Evolutionary conservation across 2,797 vertebrate genomes (phyloP).

Genomic region (Lutjanus campechanus): DNA sequence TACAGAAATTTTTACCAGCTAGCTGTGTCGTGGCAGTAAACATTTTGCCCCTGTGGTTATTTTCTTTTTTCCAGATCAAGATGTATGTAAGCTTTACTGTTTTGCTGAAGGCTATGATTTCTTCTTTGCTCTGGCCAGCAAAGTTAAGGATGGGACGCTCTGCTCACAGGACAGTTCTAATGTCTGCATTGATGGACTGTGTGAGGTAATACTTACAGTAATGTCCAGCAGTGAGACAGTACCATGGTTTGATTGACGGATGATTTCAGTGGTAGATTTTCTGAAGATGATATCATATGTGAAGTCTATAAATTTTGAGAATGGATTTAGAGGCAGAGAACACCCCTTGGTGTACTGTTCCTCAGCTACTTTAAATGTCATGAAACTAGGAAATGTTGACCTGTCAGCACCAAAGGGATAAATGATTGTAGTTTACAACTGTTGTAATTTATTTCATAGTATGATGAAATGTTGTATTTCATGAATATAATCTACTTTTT

Average conservation of each 20-base stretch:
- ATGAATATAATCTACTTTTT: slow-evolving; percentile 5
- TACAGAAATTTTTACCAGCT: neutral
- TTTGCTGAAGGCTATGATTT: slow-evolving; percentile 95
- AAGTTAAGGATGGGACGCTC: slow-evolving; percentile 93
- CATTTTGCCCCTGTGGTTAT: neutral
- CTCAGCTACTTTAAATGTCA: slow-evolving; percentile 20
- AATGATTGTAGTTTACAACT: slow-evolving; percentile 23
- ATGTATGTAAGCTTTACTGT: slow-evolving; percentile 94
- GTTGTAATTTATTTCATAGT: slow-evolving; percentile 4
- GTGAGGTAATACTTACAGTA: slow-evolving; percentile 88
- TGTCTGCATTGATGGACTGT: slow-evolving; percentile 92
- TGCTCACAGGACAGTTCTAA: slow-evolving; percentile 90
- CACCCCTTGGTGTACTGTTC: slow-evolving; percentile 24
- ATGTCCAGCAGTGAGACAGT: slow-evolving; percentile 15
- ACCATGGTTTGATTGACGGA: slow-evolving; percentile 4
- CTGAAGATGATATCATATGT: slow-evolving; percentile 32
- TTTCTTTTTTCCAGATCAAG: slow-evolving; percentile 87
- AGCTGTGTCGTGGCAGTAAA: neutral
- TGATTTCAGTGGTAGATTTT: neutral
- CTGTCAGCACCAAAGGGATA: slow-evolving; percentile 30
- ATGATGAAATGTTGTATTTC: slow-evolving; percentile 30
- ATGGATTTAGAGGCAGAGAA: slow-evolving; percentile 6
- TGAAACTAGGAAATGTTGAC: slow-evolving; percentile 12
- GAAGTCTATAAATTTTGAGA: slow-evolving; percentile 30
- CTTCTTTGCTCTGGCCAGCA: slow-evolving; percentile 95